phyloP scores from a whole-genome alignment of 2,113 vertebrate species.

The Cavia porcellus region DNA sequence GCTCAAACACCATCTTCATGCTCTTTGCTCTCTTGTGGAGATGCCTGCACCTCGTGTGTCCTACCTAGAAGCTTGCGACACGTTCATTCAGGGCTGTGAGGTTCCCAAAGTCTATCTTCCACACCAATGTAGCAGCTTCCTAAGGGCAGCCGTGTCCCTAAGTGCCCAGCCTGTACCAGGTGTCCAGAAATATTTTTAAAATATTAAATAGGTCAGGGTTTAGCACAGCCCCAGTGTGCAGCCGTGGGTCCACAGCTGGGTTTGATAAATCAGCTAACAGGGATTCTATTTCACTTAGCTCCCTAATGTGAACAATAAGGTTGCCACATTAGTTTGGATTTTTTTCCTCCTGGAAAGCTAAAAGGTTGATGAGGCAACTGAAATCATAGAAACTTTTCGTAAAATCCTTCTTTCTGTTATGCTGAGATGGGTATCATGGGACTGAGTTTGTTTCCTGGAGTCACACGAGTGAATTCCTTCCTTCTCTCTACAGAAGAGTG shows the following conservation, averaged over 20 bases:
- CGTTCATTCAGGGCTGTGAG: too few species aligned
- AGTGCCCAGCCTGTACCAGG: neutral
- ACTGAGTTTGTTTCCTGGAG: neutral
- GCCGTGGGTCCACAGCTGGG: neutral
- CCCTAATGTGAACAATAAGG: neutral
- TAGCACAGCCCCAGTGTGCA: too few species aligned
- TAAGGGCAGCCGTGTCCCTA: neutral
- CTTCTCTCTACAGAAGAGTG: neutral
- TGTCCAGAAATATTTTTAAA: neutral
- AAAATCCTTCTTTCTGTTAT: neutral
- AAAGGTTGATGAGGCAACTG: neutral
- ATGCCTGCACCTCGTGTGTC: neutral
- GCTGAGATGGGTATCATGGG: neutral
- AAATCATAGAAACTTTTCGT: neutral
- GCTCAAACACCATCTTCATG: neutral
- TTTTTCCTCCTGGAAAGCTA: neutral
- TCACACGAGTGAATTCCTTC: fast-evolving
- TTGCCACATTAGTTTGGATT: neutral
- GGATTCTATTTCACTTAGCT: neutral
- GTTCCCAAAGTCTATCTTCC: neutral
- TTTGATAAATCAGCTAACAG: neutral
- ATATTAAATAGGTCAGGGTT: neutral
- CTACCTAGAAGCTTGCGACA: neutral
- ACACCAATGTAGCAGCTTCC: neutral
- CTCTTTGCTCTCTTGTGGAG: neutral